These are phyloP conservation scores for Itoplectis maculator DNA, from an alignment of 2,888 invertebrate genomes.

Conservation along the genomic window DNA sequence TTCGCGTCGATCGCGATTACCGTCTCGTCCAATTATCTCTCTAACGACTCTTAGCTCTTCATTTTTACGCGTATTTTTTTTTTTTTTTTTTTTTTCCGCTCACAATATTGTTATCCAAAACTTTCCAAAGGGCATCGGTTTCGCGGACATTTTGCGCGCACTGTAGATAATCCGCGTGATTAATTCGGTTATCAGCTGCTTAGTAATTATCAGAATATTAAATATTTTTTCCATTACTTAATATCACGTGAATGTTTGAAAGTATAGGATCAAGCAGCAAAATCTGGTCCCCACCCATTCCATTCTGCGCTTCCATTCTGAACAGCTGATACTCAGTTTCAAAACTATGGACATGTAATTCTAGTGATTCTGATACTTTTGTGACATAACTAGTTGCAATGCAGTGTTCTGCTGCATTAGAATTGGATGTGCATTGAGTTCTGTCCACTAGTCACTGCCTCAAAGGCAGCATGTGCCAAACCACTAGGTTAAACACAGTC, in stretches of 20 bases:
- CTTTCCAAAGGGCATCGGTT: background rate
- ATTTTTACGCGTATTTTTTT: background rate
- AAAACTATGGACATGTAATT: background rate
- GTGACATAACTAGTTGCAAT: background rate
- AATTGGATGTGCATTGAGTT: background rate
- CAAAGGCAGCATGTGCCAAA: slow-evolving; percentile 14
- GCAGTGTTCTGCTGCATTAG: background rate
- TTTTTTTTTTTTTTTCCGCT: background rate
- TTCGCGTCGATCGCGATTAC: background rate
- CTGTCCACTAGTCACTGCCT: background rate
- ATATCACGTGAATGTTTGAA: too few relatives aligned
- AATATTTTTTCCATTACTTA: too few relatives aligned
- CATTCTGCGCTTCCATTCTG: background rate
- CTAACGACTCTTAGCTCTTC: too few relatives aligned
- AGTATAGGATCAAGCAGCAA: background rate
- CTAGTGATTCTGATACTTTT: background rate
- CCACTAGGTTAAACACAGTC: slow-evolving; percentile 35
- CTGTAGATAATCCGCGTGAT: too few relatives aligned
- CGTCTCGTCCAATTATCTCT: background rate
- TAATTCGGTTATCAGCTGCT: too few relatives aligned
- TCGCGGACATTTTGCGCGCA: background rate
- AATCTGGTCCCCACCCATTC: too few relatives aligned
- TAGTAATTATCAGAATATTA: too few relatives aligned
- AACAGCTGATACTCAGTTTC: background rate
- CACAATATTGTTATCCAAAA: background rate